Evolutionary conservation across 2,113 vertebrate species (phyloP).

Genomic region (Ctenomys sociabilis): DNA sequence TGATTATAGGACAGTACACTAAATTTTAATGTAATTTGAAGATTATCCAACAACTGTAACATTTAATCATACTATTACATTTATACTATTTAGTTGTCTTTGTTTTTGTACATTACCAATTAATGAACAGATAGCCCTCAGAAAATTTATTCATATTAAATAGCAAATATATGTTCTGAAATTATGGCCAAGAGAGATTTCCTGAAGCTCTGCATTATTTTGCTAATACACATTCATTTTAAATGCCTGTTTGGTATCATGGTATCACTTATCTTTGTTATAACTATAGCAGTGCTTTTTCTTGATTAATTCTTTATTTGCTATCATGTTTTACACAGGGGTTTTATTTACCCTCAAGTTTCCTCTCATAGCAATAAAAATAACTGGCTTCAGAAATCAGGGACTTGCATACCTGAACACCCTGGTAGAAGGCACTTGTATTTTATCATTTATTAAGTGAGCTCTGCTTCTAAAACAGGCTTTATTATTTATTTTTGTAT

Average conservation of each 20-base stretch:
- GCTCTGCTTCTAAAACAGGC: constrained; percentile 42
- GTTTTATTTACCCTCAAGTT: constrained; percentile 64
- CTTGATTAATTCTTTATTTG: constrained; percentile 58
- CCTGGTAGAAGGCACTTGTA: constrained; percentile 1
- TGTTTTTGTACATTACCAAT: constrained; percentile 84
- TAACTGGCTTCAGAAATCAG: constrained; percentile 53
- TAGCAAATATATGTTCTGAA: constrained; percentile 41
- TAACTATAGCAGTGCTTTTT: constrained; percentile 50
- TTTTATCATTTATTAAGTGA: constrained; percentile 66
- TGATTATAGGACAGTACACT: neutral
- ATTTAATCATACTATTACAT: constrained; percentile 82
- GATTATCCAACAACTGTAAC: neutral
- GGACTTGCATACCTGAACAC: neutral
- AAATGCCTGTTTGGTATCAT: constrained; percentile 83
- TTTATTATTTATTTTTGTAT: constrained; percentile 39
- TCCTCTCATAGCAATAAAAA: constrained; percentile 42
- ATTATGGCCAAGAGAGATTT: constrained; percentile 36
- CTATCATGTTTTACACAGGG: constrained; percentile 51
- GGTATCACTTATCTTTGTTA: constrained; percentile 81
- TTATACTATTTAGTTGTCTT: constrained; percentile 85
- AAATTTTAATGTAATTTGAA: constrained; percentile 51
- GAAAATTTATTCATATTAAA: constrained; percentile 46
- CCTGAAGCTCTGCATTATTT: constrained; percentile 31
- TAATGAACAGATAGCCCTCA: constrained; percentile 85
- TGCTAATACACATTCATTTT: constrained; percentile 57